Conservation (phyloP, 2,888 invertebrate species). For the Drosophila mercatorum region DNA sequence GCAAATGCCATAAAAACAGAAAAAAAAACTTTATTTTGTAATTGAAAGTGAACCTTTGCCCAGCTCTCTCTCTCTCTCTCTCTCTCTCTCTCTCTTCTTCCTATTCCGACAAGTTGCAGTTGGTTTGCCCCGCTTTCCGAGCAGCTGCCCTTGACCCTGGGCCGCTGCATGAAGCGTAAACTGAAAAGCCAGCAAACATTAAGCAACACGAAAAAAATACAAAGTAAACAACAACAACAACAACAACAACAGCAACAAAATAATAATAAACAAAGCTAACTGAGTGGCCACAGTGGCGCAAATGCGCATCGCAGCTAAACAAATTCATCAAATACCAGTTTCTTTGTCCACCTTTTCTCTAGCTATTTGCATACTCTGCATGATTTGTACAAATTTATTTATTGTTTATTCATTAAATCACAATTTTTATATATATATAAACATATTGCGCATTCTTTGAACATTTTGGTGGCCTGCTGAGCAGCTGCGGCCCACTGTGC, state of each 20-base stretch:
- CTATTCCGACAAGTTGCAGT: conserved; percentile 1
- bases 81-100: neutral
- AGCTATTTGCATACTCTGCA: neutral
- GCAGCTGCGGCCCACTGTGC: conserved; percentile 40
- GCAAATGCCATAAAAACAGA: conserved; percentile 34
- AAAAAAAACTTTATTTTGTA: conserved; percentile 31
- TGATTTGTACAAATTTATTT: neutral
- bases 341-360: neutral
- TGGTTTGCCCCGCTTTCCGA: conserved; percentile 8
- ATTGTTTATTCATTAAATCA: neutral
- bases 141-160: conserved; percentile 55
- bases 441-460: too few relatives aligned
- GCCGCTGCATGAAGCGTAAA: conserved; percentile 45
- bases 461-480: neutral
- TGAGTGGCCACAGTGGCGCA: conserved; percentile 36
- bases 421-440: neutral
- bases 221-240: conserved; percentile 26
- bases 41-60: conserved; percentile 51
- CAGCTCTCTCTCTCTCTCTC: conserved; percentile 22
- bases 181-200: conserved; percentile 23
- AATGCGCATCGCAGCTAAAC: neutral
- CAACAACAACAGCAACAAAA: conserved; percentile 4
- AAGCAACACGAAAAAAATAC: conserved; percentile 27
- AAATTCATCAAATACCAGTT: neutral
- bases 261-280: conserved; percentile 34